These are phyloP conservation scores for Solea senegalensis DNA, from an alignment of 2,113 vertebrate species.

Conservation along the genomic window DNA sequence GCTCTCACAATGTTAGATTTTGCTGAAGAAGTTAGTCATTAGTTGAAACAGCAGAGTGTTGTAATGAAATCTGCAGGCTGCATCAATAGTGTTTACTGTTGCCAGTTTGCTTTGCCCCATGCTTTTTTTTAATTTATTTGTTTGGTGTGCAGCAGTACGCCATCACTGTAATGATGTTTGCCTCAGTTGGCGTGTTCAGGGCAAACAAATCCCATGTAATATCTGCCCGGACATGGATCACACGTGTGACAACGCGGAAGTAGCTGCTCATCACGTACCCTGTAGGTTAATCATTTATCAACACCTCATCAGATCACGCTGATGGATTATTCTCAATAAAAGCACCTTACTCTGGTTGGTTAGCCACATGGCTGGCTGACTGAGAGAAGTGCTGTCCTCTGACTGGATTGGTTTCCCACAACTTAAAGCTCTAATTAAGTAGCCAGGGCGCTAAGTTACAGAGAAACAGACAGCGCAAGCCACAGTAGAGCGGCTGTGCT, in stretches of 20 bases:
- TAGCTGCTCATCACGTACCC: conserved; percentile 65
- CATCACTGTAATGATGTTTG: conserved; percentile 74
- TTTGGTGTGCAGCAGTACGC: conserved; percentile 56
- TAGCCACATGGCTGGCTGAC: conserved; percentile 35
- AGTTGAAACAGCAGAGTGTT: conserved; percentile 75
- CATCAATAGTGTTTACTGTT: conserved; percentile 79
- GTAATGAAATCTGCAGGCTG: conserved; percentile 77
- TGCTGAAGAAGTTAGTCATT: conserved; percentile 81
- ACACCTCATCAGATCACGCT: conserved; percentile 60
- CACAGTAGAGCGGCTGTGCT: conserved; percentile 57
- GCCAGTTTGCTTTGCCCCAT: conserved; percentile 75
- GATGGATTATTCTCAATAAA: conserved; percentile 74
- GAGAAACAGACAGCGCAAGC: conserved; percentile 60
- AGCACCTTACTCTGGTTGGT: conserved; percentile 38
- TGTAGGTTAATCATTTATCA: conserved; percentile 70
- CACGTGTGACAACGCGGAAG: conserved; percentile 72
- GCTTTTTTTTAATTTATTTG: conserved; percentile 65
- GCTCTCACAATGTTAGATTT: conserved; percentile 68
- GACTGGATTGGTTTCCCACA: conserved; percentile 44
- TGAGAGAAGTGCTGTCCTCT: conserved; percentile 41
- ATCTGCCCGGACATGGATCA: conserved; percentile 50
- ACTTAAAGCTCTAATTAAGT: conserved; percentile 70
- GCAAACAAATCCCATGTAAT: conserved; percentile 39
- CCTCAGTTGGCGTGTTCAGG: conserved; percentile 28
- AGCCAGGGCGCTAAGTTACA: conserved; percentile 60